These are phyloP conservation scores for Geodia barretti DNA, from an alignment of 37 sponge, comb jelly and placozoan species.

Conservation along the genomic window DNA sequence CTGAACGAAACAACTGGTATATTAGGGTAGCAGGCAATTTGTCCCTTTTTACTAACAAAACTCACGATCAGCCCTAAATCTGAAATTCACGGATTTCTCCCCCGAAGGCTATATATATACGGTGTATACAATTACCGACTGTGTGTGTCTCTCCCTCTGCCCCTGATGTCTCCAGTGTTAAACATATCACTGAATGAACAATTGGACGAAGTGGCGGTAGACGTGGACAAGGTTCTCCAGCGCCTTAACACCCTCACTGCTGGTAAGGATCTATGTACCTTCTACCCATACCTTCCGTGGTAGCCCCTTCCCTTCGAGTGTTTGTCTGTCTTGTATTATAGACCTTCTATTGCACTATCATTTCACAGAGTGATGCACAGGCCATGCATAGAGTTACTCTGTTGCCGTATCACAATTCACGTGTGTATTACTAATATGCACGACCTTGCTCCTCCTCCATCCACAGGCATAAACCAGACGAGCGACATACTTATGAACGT, in stretches of 20 bases:
- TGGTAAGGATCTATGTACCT: no score
- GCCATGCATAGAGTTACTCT: no score
- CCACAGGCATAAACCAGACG: neutral
- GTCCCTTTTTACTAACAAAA: neutral
- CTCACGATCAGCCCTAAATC: neutral
- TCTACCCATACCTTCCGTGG: no score
- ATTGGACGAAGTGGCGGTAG: neutral
- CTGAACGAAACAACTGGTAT: neutral
- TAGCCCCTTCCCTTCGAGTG: no score
- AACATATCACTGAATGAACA: neutral
- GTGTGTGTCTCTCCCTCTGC: neutral
- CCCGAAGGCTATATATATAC: neutral
- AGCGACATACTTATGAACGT: neutral
- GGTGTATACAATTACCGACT: neutral
- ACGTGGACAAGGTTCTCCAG: conserved; percentile 13
- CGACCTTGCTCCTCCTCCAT: no score
- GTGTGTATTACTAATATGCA: no score
- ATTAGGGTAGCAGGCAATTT: no score
- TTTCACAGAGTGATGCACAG: no score
- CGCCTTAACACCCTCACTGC: neutral
- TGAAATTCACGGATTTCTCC: neutral
- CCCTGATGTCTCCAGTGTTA: conserved; percentile 1
- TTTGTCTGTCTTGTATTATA: conserved; percentile 1
- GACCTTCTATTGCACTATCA: no score
- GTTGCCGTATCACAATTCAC: neutral